A percentile compares a stretch with the other conserved stretches of the same genome.
phyloP scores from a whole-genome alignment of 2,888 invertebrate species.

The Cheilosia scutellata region DNA sequence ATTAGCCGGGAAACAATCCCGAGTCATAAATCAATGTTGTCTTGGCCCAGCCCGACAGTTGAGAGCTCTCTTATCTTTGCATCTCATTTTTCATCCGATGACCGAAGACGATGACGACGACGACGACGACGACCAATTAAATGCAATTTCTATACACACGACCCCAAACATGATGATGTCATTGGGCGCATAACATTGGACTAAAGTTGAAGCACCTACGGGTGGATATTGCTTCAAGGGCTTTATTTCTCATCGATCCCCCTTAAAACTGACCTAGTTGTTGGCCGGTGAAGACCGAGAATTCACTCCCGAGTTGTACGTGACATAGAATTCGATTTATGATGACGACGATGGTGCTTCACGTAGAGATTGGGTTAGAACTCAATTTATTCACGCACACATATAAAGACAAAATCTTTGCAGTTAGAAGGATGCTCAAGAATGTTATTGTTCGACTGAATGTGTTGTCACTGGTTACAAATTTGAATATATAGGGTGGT shows the following conservation, averaged over 20 bases:
- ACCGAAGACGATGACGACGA: slow-evolving; percentile 30
- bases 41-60: slow-evolving; percentile 42
- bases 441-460: slow-evolving; percentile 61
- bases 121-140: slow-evolving; percentile 57
- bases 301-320: slow-evolving; percentile 51
- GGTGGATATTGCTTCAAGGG: slow-evolving; percentile 19
- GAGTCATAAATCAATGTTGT: slow-evolving; percentile 72
- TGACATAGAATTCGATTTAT: slow-evolving; percentile 73
- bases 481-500: slow-evolving; percentile 14
- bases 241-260: slow-evolving; percentile 47
- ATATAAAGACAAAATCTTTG: slow-evolving; percentile 16
- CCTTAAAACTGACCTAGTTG: slow-evolving; percentile 64
- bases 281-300: slow-evolving; percentile 10
- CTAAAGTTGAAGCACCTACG: background rate
- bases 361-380: slow-evolving; percentile 48
- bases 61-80: slow-evolving; percentile 60
- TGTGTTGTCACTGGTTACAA: slow-evolving; percentile 48
- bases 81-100: slow-evolving; percentile 71
- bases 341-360: slow-evolving; percentile 63
- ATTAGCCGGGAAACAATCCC: slow-evolving; percentile 68
- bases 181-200: slow-evolving; percentile 54
- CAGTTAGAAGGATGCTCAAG: slow-evolving; percentile 29
- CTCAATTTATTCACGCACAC: slow-evolving; percentile 68
- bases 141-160: slow-evolving; percentile 48
- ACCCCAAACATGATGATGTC: slow-evolving; percentile 51